These are phyloP conservation scores for Anguilla pacifica DNA, from an alignment of 2,797 vertebrate genomes.

Conservation along the genomic window DNA sequence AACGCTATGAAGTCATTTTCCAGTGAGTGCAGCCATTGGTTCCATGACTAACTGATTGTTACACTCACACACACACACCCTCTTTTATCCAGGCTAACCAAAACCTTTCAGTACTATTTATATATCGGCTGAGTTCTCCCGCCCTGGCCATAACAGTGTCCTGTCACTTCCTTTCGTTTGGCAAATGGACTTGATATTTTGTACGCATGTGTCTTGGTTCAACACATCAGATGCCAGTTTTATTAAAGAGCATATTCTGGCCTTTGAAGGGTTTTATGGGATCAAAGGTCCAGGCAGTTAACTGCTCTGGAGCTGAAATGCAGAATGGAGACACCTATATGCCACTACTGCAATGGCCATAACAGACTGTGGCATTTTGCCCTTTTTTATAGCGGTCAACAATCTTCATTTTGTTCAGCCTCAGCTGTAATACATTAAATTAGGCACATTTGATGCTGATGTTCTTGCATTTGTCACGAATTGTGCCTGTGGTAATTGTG, in stretches of 20 bases:
- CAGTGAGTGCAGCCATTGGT: slow-evolving; percentile 38
- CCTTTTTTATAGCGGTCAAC: background rate
- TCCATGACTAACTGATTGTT: slow-evolving; percentile 38
- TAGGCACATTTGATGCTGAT: background rate
- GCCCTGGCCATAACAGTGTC: background rate
- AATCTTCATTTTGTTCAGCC: background rate
- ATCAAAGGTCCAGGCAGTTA: slow-evolving; percentile 48
- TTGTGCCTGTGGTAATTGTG: background rate
- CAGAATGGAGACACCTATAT: background rate
- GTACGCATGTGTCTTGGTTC: background rate
- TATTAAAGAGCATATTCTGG: slow-evolving; percentile 13
- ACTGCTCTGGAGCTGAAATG: slow-evolving; percentile 41
- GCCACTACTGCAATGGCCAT: background rate
- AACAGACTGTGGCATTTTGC: background rate
- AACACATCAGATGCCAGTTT: background rate
- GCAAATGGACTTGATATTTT: slow-evolving; percentile 31
- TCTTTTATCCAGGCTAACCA: slow-evolving; percentile 28
- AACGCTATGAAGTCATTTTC: slow-evolving; percentile 50
- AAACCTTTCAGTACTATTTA: background rate
- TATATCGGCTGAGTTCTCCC: background rate
- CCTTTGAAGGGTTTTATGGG: slow-evolving; percentile 39
- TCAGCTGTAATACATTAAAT: background rate
- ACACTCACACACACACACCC: slow-evolving; percentile 29
- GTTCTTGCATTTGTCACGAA: background rate
- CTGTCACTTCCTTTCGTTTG: slow-evolving; percentile 16